Percentiles rank a stretch among this genome's conserved stretches.
Conservation (phyloP, 2,888 invertebrate genomes). For the Andrena fulva region DNA sequence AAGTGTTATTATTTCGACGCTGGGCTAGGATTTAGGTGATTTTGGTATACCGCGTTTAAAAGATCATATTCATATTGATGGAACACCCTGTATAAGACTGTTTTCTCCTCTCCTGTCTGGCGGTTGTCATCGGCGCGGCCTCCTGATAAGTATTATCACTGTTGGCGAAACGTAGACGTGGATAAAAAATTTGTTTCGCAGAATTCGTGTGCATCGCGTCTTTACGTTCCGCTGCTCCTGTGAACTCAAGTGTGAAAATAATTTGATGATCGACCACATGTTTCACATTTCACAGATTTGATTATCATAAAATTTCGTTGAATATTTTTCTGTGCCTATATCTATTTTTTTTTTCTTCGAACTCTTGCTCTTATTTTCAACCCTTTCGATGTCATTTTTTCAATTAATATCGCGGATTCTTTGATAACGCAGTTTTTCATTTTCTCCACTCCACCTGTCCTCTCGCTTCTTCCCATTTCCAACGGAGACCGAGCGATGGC, state of each 20-base stretch:
- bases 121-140: slow-evolving; percentile 46
- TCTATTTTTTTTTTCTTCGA: not conserved
- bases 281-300: too few species aligned
- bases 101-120: slow-evolving; percentile 35
- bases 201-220: slow-evolving; percentile 44
- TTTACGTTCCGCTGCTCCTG: not conserved
- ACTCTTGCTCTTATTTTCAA: not conserved
- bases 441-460: not conserved
- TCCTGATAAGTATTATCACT: slow-evolving; percentile 60
- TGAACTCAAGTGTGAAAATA: too few species aligned
- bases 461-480: not conserved
- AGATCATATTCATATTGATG: slow-evolving; percentile 7
- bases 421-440: not conserved
- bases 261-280: too few species aligned
- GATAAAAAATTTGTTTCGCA: slow-evolving; percentile 59
- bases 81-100: slow-evolving; percentile 27
- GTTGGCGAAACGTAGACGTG: slow-evolving; percentile 41
- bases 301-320: too few species aligned
- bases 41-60: too few species aligned
- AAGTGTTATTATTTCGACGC: too few species aligned
- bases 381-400: too few species aligned
- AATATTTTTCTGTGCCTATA: too few species aligned
- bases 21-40: too few species aligned
- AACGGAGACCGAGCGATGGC: slow-evolving; percentile 1
- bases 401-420: too few species aligned